These are phyloP conservation scores for Andrena haemorrhoa DNA, from an alignment of 2,888 invertebrate species.

Conservation along the genomic window DNA sequence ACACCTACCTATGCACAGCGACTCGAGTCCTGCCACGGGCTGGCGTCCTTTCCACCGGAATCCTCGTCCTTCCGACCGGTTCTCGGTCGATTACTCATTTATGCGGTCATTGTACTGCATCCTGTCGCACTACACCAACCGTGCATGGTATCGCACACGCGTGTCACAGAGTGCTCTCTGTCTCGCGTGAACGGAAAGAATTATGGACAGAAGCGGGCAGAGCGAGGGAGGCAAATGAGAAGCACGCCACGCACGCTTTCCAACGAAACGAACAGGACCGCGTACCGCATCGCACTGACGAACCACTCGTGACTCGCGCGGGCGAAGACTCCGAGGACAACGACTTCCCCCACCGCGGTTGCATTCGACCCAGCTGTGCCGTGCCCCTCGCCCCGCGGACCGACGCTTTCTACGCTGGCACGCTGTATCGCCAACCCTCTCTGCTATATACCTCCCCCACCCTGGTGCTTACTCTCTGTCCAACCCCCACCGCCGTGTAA, in stretches of 20 bases:
- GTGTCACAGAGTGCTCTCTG: constrained; percentile 39
- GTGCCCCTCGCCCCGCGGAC: constrained; percentile 49
- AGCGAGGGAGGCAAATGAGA: constrained; percentile 11
- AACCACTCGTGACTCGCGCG: constrained; percentile 73
- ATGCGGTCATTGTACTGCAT: constrained; percentile 58
- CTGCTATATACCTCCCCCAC: constrained; percentile 22
- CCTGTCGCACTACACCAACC: constrained; percentile 49
- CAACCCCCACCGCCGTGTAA: constrained; percentile 48
- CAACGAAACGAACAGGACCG: constrained; percentile 67
- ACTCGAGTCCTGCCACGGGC: constrained; percentile 54
- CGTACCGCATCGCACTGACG: constrained; percentile 78
- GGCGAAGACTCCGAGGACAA: constrained; percentile 80
- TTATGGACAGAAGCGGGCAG: background rate
- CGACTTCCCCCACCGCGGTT: constrained; percentile 76
- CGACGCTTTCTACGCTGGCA: constrained; percentile 49
- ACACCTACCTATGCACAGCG: constrained; percentile 63
- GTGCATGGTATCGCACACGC: constrained; percentile 37
- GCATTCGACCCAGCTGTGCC: constrained; percentile 73
- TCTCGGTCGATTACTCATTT: constrained; percentile 55
- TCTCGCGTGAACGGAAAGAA: constrained; percentile 30
- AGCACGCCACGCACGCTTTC: background rate
- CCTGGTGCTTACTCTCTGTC: background rate
- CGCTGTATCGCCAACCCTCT: constrained; percentile 26
- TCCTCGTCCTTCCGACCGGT: constrained; percentile 63
- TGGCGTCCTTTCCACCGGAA: constrained; percentile 61